Evolutionary conservation across 2,888 invertebrate genomes (phyloP).

Genomic region (Proisotoma minuta): DNA sequence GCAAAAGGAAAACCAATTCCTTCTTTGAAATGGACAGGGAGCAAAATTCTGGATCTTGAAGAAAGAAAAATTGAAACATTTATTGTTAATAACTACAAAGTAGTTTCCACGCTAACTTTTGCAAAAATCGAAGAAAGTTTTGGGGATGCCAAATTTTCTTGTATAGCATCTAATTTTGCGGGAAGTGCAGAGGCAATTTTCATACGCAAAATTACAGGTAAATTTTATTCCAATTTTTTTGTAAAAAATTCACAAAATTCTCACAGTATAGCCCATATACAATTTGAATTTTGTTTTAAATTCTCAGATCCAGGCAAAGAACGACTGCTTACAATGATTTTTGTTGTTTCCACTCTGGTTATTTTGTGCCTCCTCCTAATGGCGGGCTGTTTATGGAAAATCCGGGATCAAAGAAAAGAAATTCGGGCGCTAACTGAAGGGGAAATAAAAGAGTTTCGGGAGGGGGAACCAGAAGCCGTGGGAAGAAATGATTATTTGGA

Average conservation of each 20-base stretch:
- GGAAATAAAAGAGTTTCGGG: constrained; percentile 27
- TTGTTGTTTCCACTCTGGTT: background rate
- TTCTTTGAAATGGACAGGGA: background rate
- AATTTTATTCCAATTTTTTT: background rate
- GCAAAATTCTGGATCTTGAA: too few species aligned
- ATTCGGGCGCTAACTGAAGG: constrained; percentile 23
- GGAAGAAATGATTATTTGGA: constrained; percentile 21
- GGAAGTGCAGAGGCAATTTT: too few species aligned
- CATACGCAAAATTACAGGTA: too few species aligned
- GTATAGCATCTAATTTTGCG: too few species aligned
- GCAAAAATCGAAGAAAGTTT: too few species aligned
- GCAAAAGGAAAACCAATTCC: background rate
- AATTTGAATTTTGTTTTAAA: background rate
- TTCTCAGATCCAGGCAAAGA: background rate
- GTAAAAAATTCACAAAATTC: background rate
- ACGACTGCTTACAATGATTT: background rate
- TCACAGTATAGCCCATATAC: too few species aligned
- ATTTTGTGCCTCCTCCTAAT: constrained; percentile 14
- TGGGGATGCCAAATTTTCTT: too few species aligned
- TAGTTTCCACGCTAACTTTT: too few species aligned
- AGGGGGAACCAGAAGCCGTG: constrained; percentile 25
- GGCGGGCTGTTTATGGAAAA: constrained; percentile 22
- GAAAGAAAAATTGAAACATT: too few species aligned
- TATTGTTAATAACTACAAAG: too few species aligned
- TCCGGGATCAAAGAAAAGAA: constrained; percentile 12